Conservation (phyloP, 2,797 vertebrate genomes). For the Hippocampus kuda region DNA sequence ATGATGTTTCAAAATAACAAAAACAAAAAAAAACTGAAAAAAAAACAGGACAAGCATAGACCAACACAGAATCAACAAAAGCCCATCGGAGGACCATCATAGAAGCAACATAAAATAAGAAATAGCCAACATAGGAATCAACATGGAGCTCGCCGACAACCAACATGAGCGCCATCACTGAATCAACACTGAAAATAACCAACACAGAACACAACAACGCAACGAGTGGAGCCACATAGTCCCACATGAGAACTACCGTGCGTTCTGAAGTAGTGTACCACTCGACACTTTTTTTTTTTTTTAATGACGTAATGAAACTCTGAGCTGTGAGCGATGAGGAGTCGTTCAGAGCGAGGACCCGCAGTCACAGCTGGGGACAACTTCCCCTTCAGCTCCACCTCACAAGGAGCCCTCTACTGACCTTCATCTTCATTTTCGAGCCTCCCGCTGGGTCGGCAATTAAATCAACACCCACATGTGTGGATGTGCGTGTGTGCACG, state of each 20-base stretch:
- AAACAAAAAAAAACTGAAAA: too few relatives aligned
- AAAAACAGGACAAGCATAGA: too few relatives aligned
- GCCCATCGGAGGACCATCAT: too few relatives aligned
- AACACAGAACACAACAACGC: too few relatives aligned
- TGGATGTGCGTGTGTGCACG: slow-evolving; percentile 22
- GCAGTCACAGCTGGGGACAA: slow-evolving; percentile 41
- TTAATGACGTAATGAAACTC: not conserved
- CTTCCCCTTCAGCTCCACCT: slow-evolving; percentile 29
- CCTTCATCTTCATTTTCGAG: slow-evolving; percentile 53
- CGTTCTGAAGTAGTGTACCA: not conserved
- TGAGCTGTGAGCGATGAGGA: slow-evolving; percentile 1
- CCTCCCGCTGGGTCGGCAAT: slow-evolving; percentile 47
- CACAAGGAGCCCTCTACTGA: slow-evolving; percentile 41
- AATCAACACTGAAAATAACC: too few relatives aligned
- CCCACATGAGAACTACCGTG: not conserved
- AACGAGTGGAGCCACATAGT: too few relatives aligned
- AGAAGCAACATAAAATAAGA: too few relatives aligned
- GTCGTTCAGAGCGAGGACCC: slow-evolving; percentile 34
- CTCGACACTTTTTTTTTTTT: not conserved
- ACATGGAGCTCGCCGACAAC: too few relatives aligned
- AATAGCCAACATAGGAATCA: too few relatives aligned
- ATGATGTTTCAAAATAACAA: too few relatives aligned
- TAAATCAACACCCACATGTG: slow-evolving; percentile 44
- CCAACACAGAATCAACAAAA: too few relatives aligned
- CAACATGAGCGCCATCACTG: too few relatives aligned